Base-by-base conservation (phyloP, 2,113 vertebrate genomes). In the Oreochromis niloticus region DNA sequence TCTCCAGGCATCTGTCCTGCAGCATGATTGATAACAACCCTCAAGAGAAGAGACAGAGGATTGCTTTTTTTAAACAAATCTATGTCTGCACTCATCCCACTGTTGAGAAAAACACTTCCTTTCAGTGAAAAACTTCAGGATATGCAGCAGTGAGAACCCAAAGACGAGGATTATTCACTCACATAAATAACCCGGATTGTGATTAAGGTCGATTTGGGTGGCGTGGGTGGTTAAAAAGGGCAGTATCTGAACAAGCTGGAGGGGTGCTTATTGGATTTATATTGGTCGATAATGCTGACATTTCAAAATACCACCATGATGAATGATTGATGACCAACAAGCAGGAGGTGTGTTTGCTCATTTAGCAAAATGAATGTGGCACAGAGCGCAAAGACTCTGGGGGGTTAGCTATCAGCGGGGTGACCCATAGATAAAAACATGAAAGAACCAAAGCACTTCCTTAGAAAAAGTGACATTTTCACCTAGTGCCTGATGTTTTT, bases 251-350 rank as follows among this genome's bases (percentile, higher is more conserved):
- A 91, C 54, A 78, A 89, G 87, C 46, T 19, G 43, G 73, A 87
- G 87, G 85, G 84, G 52, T 24, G 68, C 81, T 84, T 88, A 88
- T 87, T 92, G 87, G 89, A 89, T 90, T 91, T 88, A 86, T 61
- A 78, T 80, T 32, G 22, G 81, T 66, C 90, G 82, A 93, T 93
- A 90, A 87, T 43, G 87, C 81, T 95, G 95, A 89, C 92, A 95
- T 94, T 94, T 93, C 56, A 81, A 94, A 95, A 94, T 93, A 92
- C 59, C 91, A 89, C 32, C 71, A 2, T 36, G 85, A 93, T 94
- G 84, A 93, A 93, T 95, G 92, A 94, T 95, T 93, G 91, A 95
- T 92, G 93, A 91, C 91, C 89, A 88, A 86, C 90, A 89, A 87
- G 90, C 90, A 63, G 92, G 85, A 89, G 93, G 91, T 92, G 88